A percentile compares a stretch with the other conserved stretches of the same genome.
phyloP scores from a whole-genome alignment of 1,140 invertebrate species.

The Brachionus paranguensis region DNA sequence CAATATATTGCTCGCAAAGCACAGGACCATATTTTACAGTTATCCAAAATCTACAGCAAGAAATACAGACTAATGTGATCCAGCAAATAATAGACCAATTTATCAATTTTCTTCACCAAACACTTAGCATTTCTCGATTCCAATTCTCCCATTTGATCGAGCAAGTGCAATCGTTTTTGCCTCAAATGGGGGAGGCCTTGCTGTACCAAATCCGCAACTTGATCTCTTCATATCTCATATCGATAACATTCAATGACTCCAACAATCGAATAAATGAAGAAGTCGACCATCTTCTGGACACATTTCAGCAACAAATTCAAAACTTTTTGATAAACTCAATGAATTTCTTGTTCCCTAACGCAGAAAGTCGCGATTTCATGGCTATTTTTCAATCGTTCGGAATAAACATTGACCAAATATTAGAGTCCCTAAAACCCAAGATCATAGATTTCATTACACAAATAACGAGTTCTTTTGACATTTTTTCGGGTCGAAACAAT shows the following conservation, averaged over 20 bases:
- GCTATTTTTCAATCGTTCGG: neutral
- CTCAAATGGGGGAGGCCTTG: neutral
- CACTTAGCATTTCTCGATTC: neutral
- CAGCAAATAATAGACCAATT: slow-evolving; percentile 11
- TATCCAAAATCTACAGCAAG: neutral
- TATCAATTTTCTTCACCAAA: neutral
- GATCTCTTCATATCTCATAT: neutral
- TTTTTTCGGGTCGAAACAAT: neutral
- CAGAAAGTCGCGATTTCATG: neutral
- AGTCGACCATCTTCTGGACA: neutral
- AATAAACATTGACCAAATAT: neutral
- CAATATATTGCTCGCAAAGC: neutral
- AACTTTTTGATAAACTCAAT: slow-evolving; percentile 7
- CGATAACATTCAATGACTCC: neutral
- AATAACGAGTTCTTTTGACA: neutral
- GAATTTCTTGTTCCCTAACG: neutral
- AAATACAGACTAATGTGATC: neutral
- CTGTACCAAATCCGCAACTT: neutral
- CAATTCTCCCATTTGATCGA: neutral
- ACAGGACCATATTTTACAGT: neutral
- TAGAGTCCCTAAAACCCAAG: neutral
- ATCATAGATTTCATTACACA: neutral
- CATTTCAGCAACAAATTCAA: neutral
- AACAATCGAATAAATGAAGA: neutral
- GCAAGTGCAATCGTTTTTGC: neutral